A percentile compares a stretch with the other conserved stretches of the same genome.
Evolutionary conservation across 30 jellyfish, hydroid and myxozoan species (phyloP).

Genomic region (Pelagia noctiluca): DNA sequence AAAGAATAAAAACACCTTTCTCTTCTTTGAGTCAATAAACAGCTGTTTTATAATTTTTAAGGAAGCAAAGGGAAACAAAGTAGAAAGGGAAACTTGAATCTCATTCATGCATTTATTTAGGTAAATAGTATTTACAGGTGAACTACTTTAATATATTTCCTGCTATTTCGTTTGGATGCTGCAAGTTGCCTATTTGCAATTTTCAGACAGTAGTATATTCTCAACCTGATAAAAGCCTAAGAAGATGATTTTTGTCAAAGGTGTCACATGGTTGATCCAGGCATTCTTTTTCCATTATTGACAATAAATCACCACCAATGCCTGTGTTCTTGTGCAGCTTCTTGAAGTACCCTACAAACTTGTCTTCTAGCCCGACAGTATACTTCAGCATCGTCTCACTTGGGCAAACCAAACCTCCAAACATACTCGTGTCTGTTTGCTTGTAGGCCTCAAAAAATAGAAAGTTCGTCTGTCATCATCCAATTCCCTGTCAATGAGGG

Average conservation of each 20-base stretch:
- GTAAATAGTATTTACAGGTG: no score
- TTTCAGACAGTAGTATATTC: constrained; percentile 17
- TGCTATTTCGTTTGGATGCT: constrained; percentile 4
- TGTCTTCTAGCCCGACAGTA: constrained; percentile 2
- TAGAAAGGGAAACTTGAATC: no score
- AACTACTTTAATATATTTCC: constrained; percentile 16
- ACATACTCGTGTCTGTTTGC: background rate
- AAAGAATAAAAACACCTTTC: no score
- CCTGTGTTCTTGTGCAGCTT: background rate
- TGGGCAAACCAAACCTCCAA: constrained; percentile 18
- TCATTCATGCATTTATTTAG: no score
- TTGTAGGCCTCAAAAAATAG: background rate
- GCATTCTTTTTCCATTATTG: background rate
- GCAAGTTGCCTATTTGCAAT: constrained; percentile 15
- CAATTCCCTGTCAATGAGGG: background rate
- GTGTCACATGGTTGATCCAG: background rate
- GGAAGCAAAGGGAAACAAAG: no score
- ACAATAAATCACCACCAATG: background rate
- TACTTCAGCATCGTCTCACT: background rate
- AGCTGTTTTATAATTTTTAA: no score
- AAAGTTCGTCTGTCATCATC: background rate
- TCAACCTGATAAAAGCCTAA: constrained; percentile 7
- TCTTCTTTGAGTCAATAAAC: no score
- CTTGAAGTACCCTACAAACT: background rate
- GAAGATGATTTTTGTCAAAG: constrained; percentile 1